Percentiles rank a stretch among this genome's conserved stretches.
These are phyloP conservation scores for Zeus faber DNA, from an alignment of 2,113 vertebrate genomes.

Conservation along the genomic window DNA sequence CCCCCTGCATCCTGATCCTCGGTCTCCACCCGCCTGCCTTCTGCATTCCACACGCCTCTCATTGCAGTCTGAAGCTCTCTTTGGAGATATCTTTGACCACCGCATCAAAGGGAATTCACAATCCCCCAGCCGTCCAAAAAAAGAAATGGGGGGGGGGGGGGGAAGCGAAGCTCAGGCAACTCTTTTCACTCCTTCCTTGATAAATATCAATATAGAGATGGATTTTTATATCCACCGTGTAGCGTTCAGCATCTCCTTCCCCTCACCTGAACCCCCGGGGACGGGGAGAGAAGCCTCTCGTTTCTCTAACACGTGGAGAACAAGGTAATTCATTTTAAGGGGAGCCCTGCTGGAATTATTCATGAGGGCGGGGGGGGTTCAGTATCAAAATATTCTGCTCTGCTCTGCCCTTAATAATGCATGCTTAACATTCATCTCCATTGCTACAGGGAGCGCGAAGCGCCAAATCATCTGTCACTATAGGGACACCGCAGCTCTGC, in stretches of 20 bases:
- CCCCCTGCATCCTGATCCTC: conserved; percentile 45
- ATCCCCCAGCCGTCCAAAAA: conserved; percentile 39
- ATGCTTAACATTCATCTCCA: conserved; percentile 56
- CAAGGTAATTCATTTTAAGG: conserved; percentile 60
- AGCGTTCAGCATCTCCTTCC: conserved; percentile 31
- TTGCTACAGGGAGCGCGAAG: conserved; percentile 49
- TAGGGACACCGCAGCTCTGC: conserved; percentile 26
- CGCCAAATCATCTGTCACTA: conserved; percentile 49
- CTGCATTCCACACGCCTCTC: conserved; percentile 51
- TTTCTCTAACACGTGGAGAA: conserved; percentile 33
- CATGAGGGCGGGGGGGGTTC: conserved; percentile 52
- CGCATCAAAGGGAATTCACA: conserved; percentile 67
- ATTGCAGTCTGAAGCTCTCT: conserved; percentile 47
- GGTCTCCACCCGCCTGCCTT: conserved; percentile 27
- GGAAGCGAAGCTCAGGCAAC: conserved; percentile 13
- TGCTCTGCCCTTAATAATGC: conserved; percentile 64
- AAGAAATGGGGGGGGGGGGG: too few species aligned
- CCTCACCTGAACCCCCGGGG: conserved; percentile 37
- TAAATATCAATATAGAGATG: conserved; percentile 30
- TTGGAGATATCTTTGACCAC: conserved; percentile 57
- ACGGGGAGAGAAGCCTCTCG: conserved; percentile 23
- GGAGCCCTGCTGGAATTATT: conserved; percentile 66
- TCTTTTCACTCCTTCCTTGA: conserved; percentile 4
- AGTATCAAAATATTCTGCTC: conserved; percentile 65
- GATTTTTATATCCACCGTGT: conserved; percentile 39